Evolutionary conservation across 1,140 invertebrate genomes (phyloP), one percentile per base, ranked within the genome.

Genomic region (Zaprionus gabonicus): DNA sequence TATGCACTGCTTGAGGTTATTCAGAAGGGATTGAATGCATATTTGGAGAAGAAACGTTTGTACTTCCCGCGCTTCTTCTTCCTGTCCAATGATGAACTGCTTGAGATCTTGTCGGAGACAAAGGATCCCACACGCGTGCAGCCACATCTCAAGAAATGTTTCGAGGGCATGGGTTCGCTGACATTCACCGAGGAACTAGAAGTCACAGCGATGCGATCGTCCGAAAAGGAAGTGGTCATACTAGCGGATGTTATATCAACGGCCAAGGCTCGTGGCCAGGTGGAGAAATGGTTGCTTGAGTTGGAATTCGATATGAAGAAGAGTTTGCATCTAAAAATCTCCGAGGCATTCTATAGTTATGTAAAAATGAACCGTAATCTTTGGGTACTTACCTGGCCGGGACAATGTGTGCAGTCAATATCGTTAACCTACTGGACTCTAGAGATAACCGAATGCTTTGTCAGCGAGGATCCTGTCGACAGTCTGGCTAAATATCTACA

Each of bases 21-120:
- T 69, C 97, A 98, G 88, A 96, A 97, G 92, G 98, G 98, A 55
- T 93, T 99, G 9, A 98, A 99, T 91, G 97, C 94, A 67, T 99
- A 99, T 92, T 93, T 99, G 78, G 98, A 99, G 93, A 99, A 99
- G 94, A 99, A 99, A 91, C 94, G 98, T 27, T 93, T 99, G 0
- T 98, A 95, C 90, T 99, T 99, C 93, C 97, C 98, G 4, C 94
- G 98, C 77, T 99, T 99, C 94, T 99, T 99, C 95, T 99, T 99
- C 93, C 93, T 99, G 17, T 99, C 98, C 6, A 99, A 99, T 92
- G 98, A 99, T 92, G 98, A 99, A 92, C 93, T 99, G 27, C 93
- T 99, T 20, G 98, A 99, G 94, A 99, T 99, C 85, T 93, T 99
- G 41, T 99, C 98, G 0, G 98, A 99, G 93, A 99, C 98, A 0